A percentile compares a stretch with the other conserved stretches of the same genome.
These are phyloP conservation scores for Cephus runcator DNA, from an alignment of 2,888 invertebrate genomes.

Conservation along the genomic window DNA sequence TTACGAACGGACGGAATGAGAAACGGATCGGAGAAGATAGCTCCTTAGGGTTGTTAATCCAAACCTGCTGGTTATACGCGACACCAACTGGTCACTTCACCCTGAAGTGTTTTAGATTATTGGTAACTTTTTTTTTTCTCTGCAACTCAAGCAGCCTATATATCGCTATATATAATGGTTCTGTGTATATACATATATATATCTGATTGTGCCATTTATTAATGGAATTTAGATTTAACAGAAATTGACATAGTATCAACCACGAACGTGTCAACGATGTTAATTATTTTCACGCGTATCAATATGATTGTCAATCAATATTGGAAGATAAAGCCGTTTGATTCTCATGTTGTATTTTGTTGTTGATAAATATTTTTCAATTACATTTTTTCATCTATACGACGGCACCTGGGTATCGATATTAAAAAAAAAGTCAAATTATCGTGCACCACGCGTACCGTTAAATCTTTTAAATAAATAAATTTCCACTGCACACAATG, in stretches of 20 bases:
- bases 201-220: no score
- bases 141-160: background rate
- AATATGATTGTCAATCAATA: background rate
- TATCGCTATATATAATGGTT: background rate
- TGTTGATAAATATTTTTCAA: background rate
- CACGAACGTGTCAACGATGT: background rate
- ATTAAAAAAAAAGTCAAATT: background rate
- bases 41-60: slow-evolving; percentile 28
- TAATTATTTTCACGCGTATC: background rate
- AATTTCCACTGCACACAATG: background rate
- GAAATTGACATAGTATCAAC: background rate
- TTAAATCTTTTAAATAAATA: background rate
- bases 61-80: slow-evolving; percentile 15
- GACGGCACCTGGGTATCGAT: background rate
- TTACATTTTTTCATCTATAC: background rate
- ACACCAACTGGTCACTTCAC: slow-evolving; percentile 6
- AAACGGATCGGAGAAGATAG: slow-evolving; percentile 15
- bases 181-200: background rate
- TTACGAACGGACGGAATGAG: slow-evolving; percentile 5
- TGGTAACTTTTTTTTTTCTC: slow-evolving; percentile 11
- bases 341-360: background rate
- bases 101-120: slow-evolving; percentile 15
- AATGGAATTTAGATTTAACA: background rate
- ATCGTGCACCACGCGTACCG: background rate
- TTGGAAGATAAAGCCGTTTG: background rate